These are phyloP conservation scores for Aspidiotus rigidus DNA, from an alignment of 2,888 invertebrate genomes.

Conservation along the genomic window DNA sequence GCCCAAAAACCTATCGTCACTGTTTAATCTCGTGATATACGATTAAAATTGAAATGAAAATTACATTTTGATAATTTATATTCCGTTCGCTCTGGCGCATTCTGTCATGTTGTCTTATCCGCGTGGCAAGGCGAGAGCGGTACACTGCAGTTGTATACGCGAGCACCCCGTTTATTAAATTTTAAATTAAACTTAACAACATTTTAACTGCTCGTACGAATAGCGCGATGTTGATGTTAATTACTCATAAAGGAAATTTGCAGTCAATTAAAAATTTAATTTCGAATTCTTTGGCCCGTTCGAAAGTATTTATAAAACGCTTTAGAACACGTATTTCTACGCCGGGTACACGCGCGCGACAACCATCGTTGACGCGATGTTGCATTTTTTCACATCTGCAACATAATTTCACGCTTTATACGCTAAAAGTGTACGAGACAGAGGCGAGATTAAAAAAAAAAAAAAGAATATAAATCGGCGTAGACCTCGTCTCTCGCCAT, in stretches of 20 bases:
- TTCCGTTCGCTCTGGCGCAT: not conserved
- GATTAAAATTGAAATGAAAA: not conserved
- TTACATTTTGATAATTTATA: not conserved
- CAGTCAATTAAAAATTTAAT: slow-evolving; percentile 31
- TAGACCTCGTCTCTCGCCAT: no score
- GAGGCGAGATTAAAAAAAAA: no score
- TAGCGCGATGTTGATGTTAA: slow-evolving; percentile 19
- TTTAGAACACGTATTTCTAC: not conserved
- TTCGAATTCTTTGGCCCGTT: slow-evolving; percentile 11
- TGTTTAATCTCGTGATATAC: not conserved
- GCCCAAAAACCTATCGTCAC: slow-evolving; percentile 2
- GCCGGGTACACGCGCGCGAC: not conserved
- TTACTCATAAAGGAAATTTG: slow-evolving; percentile 29
- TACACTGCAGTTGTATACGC: not conserved
- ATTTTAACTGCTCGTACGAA: slow-evolving; percentile 27
- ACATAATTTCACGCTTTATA: slow-evolving; percentile 4
- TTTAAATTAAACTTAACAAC: slow-evolving; percentile 29
- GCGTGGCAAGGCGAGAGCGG: not conserved
- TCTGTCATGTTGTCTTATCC: not conserved
- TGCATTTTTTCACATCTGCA: not conserved
- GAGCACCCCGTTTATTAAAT: slow-evolving; percentile 20
- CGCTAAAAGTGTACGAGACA: not conserved
- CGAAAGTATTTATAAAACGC: not conserved
- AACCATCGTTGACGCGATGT: not conserved
- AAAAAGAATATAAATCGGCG: no score